Percentiles rank a stretch among this genome's conserved stretches.
phyloP scores from a whole-genome alignment of 2,797 vertebrate species.

The Eutrigla gurnardus region DNA sequence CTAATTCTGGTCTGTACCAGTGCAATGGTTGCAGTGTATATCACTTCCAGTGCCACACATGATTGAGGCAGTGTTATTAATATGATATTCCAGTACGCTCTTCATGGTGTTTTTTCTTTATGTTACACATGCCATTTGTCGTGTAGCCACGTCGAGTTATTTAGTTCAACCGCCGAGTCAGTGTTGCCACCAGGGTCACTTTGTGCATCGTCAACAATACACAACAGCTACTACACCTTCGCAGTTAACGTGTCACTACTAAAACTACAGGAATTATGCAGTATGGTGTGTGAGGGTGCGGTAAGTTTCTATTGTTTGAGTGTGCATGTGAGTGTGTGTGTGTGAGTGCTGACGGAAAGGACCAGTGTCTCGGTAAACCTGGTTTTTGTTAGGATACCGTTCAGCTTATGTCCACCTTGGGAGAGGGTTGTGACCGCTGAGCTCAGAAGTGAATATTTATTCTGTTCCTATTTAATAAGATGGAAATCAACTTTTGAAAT shows the following conservation, averaged over 20 bases:
- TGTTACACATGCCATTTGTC: slow-evolving; percentile 53
- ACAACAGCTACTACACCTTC: slow-evolving; percentile 50
- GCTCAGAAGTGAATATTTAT: slow-evolving; percentile 82
- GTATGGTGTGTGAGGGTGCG: slow-evolving; percentile 42
- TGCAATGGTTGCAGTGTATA: slow-evolving; percentile 9
- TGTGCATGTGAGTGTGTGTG: slow-evolving; percentile 35
- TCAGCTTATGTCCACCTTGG: slow-evolving; percentile 56
- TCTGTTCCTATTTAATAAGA: slow-evolving; percentile 83
- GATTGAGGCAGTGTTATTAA: slow-evolving; percentile 40
- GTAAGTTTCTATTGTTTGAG: slow-evolving; percentile 35
- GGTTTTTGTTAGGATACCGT: slow-evolving; percentile 62
- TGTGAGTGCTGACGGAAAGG: slow-evolving; percentile 42
- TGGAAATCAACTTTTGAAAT: slow-evolving; percentile 78
- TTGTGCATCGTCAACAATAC: slow-evolving; percentile 48
- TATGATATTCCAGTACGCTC: slow-evolving; percentile 25
- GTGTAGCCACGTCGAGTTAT: slow-evolving; percentile 45
- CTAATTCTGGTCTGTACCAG: slow-evolving; percentile 2
- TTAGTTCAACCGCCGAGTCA: slow-evolving; percentile 31
- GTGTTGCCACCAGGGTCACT: slow-evolving; percentile 53
- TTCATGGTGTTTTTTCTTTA: slow-evolving; percentile 46
- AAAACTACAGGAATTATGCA: slow-evolving; percentile 51
- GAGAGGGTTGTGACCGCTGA: slow-evolving; percentile 62
- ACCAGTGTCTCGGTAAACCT: slow-evolving; percentile 49
- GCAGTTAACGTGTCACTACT: slow-evolving; percentile 50
- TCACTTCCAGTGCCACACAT: slow-evolving; percentile 31